Evolutionary conservation across 1,140 invertebrate species (phyloP).

Genomic region (Aphaenogaster floridana): DNA sequence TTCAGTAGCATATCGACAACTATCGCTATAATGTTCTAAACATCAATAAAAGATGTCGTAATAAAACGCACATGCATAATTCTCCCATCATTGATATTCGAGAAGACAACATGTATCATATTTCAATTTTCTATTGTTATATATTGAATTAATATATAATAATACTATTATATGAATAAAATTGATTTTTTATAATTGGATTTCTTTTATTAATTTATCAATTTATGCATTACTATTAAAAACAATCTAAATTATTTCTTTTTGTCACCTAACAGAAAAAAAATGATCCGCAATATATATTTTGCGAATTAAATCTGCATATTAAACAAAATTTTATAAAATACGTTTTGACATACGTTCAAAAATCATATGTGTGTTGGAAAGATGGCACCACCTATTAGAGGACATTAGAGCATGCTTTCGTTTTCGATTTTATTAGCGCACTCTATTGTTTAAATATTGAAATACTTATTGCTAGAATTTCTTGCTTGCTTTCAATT

Average conservation of each 20-base stretch:
- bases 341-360: background rate
- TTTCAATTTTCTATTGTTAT: background rate
- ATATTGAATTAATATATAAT: background rate
- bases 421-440: background rate
- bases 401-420: background rate
- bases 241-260: conserved; percentile 8
- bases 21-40: conserved; percentile 9
- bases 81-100: background rate
- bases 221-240: background rate
- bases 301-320: background rate
- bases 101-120: background rate
- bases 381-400: background rate
- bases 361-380: background rate
- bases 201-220: background rate
- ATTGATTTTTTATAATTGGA: conserved; percentile 2
- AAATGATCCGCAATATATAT: background rate
- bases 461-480: background rate
- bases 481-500: background rate
- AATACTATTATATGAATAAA: background rate
- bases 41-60: background rate
- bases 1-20: background rate
- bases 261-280: background rate
- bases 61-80: conserved; percentile 15
- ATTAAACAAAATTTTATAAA: background rate
- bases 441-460: background rate